phyloP scores from a whole-genome alignment of 2,113 vertebrate genomes.

The Fukomys damarensis region DNA sequence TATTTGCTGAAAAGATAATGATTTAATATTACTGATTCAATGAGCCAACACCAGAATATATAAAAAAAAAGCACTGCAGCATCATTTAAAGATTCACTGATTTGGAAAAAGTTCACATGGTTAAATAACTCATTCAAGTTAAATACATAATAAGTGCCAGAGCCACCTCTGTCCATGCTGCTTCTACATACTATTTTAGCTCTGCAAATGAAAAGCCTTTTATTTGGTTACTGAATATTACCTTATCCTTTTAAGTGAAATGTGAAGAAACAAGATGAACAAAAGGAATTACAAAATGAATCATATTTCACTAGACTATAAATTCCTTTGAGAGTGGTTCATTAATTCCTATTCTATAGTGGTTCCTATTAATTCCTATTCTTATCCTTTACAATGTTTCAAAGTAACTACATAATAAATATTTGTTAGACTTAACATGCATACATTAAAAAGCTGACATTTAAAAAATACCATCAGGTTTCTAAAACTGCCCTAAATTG shows the following conservation, averaged over 20 bases:
- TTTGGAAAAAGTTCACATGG: background rate
- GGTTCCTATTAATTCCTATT: slow-evolving; percentile 27
- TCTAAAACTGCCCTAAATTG: slow-evolving; percentile 23
- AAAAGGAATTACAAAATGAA: background rate
- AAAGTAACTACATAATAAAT: background rate
- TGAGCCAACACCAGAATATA: slow-evolving; percentile 31
- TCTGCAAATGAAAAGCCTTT: background rate
- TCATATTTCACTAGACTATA: background rate
- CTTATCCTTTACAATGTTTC: background rate
- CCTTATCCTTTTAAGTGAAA: slow-evolving; percentile 26
- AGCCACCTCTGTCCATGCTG: background rate
- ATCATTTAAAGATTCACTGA: background rate
- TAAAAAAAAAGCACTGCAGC: slow-evolving; percentile 36
- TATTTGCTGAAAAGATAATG: background rate
- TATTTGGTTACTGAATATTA: background rate
- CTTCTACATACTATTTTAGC: background rate
- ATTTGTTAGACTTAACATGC: background rate
- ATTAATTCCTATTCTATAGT: slow-evolving; percentile 20
- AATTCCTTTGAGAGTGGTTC: slow-evolving; percentile 18
- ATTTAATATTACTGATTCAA: background rate
- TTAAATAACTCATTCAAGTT: background rate
- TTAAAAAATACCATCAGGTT: slow-evolving; percentile 51
- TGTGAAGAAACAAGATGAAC: slow-evolving; percentile 14
- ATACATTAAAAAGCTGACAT: slow-evolving; percentile 15
- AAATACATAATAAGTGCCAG: background rate